Evolutionary conservation across 1,140 invertebrate species (phyloP).

Genomic region (Diabrotica undecimpunctata): DNA sequence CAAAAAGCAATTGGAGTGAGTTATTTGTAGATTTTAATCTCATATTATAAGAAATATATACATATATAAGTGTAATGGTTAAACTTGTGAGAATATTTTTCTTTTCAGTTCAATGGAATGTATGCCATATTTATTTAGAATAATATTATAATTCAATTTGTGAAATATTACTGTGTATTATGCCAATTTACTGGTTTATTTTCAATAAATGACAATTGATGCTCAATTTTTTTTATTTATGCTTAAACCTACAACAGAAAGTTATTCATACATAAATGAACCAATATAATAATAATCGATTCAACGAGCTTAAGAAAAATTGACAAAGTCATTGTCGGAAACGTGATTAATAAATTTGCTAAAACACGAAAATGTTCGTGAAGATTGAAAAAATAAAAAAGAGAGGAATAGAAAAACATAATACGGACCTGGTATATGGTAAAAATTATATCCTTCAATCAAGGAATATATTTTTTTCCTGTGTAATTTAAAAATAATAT

Average conservation of each 20-base stretch:
- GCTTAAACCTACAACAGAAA: not conserved
- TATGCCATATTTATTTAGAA: slow-evolving; percentile 32
- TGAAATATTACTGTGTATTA: slow-evolving; percentile 10
- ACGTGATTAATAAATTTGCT: too few species aligned
- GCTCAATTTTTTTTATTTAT: slow-evolving; percentile 20
- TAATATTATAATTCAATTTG: slow-evolving; percentile 25
- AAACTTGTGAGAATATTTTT: slow-evolving; percentile 8
- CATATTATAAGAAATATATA: not conserved
- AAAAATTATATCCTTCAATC: too few species aligned
- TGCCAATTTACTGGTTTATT: slow-evolving; percentile 16
- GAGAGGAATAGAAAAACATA: too few species aligned
- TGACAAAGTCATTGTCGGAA: too few species aligned
- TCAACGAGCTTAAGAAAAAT: too few species aligned
- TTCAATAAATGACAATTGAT: slow-evolving; percentile 29
- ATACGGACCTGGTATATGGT: too few species aligned
- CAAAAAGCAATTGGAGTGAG: slow-evolving; percentile 28
- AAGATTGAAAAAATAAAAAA: too few species aligned
- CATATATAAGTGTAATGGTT: slow-evolving; percentile 7
- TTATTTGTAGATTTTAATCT: slow-evolving; percentile 6
- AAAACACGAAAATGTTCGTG: too few species aligned
- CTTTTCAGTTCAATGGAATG: slow-evolving; percentile 11
- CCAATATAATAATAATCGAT: too few species aligned
- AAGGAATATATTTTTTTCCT: too few species aligned
- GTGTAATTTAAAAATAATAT: too few species aligned
- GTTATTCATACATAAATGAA: too few species aligned